Evolutionary conservation across 2,113 vertebrate genomes (phyloP).

Genomic region (Aspiorhynchus laticeps): DNA sequence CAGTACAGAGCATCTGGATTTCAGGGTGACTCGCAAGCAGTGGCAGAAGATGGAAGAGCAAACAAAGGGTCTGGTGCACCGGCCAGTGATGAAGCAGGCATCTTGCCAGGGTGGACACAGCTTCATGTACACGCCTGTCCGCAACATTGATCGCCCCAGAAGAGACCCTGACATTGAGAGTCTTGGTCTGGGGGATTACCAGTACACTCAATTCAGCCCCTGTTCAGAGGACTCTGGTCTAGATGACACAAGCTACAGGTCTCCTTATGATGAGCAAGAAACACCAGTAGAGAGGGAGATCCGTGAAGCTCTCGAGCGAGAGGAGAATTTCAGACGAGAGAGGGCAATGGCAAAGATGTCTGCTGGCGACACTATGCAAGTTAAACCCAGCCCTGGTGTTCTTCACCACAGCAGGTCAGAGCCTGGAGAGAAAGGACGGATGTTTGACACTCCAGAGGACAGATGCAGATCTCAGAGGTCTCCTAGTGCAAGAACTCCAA

Average conservation of each 20-base stretch:
- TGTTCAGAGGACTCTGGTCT: conserved; percentile 79
- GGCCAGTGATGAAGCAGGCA: conserved; percentile 61
- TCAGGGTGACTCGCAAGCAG: conserved; percentile 75
- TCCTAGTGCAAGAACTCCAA: conserved; percentile 70
- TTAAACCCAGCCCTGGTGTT: conserved; percentile 46
- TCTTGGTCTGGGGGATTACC: conserved; percentile 69
- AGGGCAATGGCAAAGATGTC: conserved; percentile 67
- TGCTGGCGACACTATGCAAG: conserved; percentile 68
- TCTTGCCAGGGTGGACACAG: conserved; percentile 70
- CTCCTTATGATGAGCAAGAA: conserved; percentile 74
- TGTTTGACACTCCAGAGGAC: conserved; percentile 61
- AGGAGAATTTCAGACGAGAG: conserved; percentile 74
- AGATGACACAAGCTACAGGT: conserved; percentile 76
- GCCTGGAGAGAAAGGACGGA: conserved; percentile 55
- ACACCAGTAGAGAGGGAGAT: conserved; percentile 77
- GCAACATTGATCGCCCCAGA: conserved; percentile 70
- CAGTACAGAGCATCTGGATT: conserved; percentile 79
- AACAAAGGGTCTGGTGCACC: conserved; percentile 68
- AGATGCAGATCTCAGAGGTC: conserved; percentile 67
- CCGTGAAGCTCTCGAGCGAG: conserved; percentile 73
- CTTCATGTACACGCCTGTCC: conserved; percentile 78
- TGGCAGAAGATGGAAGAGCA: conserved; percentile 80
- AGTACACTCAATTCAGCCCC: conserved; percentile 75
- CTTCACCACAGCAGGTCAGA: conserved; percentile 44
- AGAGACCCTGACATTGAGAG: conserved; percentile 68